Conservation (phyloP, 2,888 invertebrate genomes). For the Drosophila quasianomalipes region DNA sequence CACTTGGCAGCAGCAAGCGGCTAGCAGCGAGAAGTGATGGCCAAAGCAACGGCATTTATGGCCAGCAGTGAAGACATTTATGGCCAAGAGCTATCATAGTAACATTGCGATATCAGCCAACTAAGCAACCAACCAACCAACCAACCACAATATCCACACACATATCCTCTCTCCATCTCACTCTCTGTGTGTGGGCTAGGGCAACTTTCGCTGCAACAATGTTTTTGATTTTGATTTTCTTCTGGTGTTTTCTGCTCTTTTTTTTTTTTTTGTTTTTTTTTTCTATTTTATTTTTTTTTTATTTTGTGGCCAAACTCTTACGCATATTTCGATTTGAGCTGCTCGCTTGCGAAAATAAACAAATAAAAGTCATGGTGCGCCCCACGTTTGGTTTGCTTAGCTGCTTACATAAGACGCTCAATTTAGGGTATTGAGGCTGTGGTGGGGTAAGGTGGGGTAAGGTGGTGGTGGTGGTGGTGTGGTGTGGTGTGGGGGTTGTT, state of each 20-base stretch:
- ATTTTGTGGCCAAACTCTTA: conserved; percentile 36
- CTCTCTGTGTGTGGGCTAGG: conserved; percentile 15
- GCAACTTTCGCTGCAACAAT: conserved; percentile 61
- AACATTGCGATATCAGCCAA: conserved; percentile 38
- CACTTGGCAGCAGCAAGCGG: conserved; percentile 9
- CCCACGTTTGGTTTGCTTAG: conserved; percentile 37
- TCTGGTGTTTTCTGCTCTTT: conserved; percentile 1
- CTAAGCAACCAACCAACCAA: not conserved
- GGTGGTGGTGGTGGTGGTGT: not conserved
- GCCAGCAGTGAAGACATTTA: conserved; percentile 59
- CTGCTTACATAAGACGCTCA: conserved; percentile 49
- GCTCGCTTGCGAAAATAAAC: conserved; percentile 57
- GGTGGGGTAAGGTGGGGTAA: not conserved
- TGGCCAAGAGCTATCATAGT: conserved; percentile 70
- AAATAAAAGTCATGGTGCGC: conserved; percentile 60
- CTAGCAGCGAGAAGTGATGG: conserved; percentile 8
- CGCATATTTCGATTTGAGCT: conserved; percentile 67
- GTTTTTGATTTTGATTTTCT: conserved; percentile 21
- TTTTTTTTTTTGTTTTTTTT: not conserved
- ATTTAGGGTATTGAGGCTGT: not conserved
- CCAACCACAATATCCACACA: not conserved
- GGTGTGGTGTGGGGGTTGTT: not conserved
- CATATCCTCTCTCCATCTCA: conserved; percentile 18
- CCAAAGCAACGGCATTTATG: conserved; percentile 51
- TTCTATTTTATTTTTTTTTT: not conserved